These are phyloP conservation scores for Drosophila affinis DNA, from an alignment of 2,888 invertebrate species.

Conservation along the genomic window DNA sequence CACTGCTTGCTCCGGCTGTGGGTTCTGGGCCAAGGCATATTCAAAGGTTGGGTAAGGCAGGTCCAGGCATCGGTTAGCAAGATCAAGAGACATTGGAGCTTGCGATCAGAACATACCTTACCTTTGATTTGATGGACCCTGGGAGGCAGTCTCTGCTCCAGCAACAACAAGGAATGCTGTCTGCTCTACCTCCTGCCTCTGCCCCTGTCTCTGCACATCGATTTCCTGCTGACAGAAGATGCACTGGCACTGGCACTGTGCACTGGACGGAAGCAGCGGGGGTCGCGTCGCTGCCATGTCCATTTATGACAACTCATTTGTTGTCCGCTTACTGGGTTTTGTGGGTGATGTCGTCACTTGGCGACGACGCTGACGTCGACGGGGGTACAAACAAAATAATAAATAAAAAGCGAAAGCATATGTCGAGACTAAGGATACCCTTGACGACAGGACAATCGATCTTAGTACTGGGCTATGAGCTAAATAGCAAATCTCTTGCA, in stretches of 20 bases:
- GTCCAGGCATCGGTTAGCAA: neutral
- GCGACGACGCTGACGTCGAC: slow-evolving; percentile 45
- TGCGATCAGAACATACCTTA: neutral
- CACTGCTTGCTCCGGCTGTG: neutral
- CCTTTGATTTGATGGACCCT: neutral
- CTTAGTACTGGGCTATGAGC: too few species aligned
- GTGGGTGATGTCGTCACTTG: slow-evolving; percentile 74
- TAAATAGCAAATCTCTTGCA: neutral
- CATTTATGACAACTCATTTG: slow-evolving; percentile 64
- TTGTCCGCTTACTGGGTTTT: slow-evolving; percentile 42
- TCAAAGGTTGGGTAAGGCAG: neutral
- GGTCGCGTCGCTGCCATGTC: slow-evolving; percentile 9
- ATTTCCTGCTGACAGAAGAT: slow-evolving; percentile 58
- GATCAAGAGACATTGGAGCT: too few species aligned
- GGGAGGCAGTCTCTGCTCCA: neutral
- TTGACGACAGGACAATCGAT: neutral
- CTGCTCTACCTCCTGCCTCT: slow-evolving; percentile 2
- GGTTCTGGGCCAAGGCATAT: neutral
- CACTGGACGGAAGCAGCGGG: neutral
- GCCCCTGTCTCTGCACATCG: slow-evolving; percentile 29
- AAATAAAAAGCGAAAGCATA: neutral
- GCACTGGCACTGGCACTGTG: neutral
- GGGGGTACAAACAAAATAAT: neutral
- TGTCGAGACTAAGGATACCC: neutral
- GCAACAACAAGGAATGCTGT: neutral